Conservation (phyloP, 2,797 vertebrate species). For the Paratrypauchen microcephalus region DNA sequence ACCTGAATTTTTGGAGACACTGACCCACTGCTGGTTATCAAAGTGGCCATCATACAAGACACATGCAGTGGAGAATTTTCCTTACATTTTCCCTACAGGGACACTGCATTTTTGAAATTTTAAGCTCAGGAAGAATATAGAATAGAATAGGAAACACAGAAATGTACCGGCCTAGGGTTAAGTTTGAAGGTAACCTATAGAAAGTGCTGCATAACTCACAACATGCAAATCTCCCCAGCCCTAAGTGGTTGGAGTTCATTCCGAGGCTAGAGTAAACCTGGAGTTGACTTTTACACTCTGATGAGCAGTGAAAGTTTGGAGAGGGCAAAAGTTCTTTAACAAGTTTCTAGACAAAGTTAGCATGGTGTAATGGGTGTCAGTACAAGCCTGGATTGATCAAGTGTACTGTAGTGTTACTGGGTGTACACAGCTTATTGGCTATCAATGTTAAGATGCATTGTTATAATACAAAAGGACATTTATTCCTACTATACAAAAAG, state of each 20-base stretch:
- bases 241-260: constrained; percentile 8
- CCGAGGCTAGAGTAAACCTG: not conserved
- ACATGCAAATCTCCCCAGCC: constrained; percentile 1
- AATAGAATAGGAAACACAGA: not conserved
- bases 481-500: not conserved
- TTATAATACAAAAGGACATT: not conserved
- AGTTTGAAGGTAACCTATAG: not conserved
- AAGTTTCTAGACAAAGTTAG: not conserved
- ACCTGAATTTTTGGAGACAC: not conserved
- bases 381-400: not conserved
- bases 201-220: not conserved
- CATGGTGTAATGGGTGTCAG: constrained; percentile 2
- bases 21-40: not conserved
- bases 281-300: constrained; percentile 1
- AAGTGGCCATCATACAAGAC: no score
- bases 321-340: constrained; percentile 2
- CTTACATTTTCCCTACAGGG: not conserved
- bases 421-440: not conserved
- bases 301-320: constrained; percentile 2
- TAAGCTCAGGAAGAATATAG: no score
- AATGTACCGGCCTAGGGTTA: not conserved
- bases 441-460: not conserved
- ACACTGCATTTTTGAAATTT: not conserved
- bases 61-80: not conserved
- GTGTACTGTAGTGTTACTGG: not conserved